phyloP scores from a whole-genome alignment of 2,797 vertebrate species.

The Argyrosomus regius region DNA sequence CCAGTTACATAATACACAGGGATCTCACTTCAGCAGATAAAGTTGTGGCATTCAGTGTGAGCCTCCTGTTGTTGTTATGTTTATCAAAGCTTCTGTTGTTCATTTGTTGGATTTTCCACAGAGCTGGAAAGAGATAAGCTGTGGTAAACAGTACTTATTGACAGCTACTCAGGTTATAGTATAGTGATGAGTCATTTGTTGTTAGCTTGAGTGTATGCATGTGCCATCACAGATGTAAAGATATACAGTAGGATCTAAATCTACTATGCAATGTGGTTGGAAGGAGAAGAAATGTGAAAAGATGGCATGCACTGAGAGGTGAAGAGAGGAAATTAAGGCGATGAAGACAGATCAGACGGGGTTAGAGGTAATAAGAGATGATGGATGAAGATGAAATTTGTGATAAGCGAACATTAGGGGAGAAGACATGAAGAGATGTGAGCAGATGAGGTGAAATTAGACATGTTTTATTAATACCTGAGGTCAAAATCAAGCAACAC shows the following conservation, averaged over 20 bases:
- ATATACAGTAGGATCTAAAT: background rate
- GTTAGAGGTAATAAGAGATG: conserved; percentile 18
- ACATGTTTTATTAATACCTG: conserved; percentile 23
- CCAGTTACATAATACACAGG: conserved; percentile 57
- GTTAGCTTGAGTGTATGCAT: conserved; percentile 12
- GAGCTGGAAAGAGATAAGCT: background rate
- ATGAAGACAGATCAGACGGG: conserved; percentile 19
- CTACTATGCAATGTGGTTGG: conserved; percentile 15
- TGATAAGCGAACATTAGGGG: conserved; percentile 5
- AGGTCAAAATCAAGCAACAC: background rate
- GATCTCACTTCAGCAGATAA: conserved; percentile 42
- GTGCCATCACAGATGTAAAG: background rate
- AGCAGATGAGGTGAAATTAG: conserved; percentile 4
- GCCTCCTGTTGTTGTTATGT: conserved; percentile 24
- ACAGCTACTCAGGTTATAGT: background rate
- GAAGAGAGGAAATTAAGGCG: conserved; percentile 26
- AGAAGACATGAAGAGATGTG: conserved; percentile 1
- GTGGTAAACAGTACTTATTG: background rate
- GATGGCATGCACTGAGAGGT: conserved; percentile 3
- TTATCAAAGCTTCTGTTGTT: conserved; percentile 39
- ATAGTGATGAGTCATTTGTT: background rate
- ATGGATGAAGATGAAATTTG: conserved; percentile 1
- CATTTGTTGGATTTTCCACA: conserved; percentile 33
- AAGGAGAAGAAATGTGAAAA: background rate
- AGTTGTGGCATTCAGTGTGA: conserved; percentile 20